Conservation (phyloP, 1,140 invertebrate species). For the Luehdorfia chinensis region DNA sequence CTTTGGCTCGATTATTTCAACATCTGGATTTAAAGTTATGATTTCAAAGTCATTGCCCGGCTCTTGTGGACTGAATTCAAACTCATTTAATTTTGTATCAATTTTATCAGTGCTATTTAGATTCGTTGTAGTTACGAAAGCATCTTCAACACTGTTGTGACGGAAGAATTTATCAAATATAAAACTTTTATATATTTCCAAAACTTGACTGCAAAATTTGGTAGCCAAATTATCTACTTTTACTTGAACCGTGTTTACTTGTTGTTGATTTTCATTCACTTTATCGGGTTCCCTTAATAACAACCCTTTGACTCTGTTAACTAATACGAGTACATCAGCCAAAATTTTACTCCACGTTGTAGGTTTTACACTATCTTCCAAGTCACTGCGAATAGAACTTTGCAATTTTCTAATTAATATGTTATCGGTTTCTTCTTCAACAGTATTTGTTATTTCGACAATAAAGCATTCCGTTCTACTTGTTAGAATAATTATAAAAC, state of each 20-base stretch:
- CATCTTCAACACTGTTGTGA: background rate
- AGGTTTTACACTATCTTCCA: constrained; percentile 26
- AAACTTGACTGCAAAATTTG: constrained; percentile 34
- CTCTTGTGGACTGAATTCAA: constrained; percentile 18
- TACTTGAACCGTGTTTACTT: too few relatives aligned
- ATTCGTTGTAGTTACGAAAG: constrained; percentile 5
- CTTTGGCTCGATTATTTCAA: constrained; percentile 52
- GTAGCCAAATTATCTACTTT: constrained; percentile 25
- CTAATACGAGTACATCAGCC: constrained; percentile 47
- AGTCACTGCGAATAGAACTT: constrained; percentile 29
- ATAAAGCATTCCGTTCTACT: constrained; percentile 24
- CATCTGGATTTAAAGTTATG: constrained; percentile 28
- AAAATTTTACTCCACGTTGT: constrained; percentile 53
- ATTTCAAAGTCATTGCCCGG: constrained; percentile 3
- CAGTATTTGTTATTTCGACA: constrained; percentile 12
- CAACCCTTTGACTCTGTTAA: constrained; percentile 34
- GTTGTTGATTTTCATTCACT: too few relatives aligned
- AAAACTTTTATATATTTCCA: constrained; percentile 44
- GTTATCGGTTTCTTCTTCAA: constrained; percentile 26
- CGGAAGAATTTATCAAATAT: constrained; percentile 38
- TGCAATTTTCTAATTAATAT: constrained; percentile 50
- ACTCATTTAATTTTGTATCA: constrained; percentile 1
- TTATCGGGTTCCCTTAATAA: too few relatives aligned
- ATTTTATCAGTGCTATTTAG: background rate
- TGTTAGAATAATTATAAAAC: constrained; percentile 30